Percentiles rank a stretch among this genome's conserved stretches.
phyloP scores from a whole-genome alignment of 2,888 invertebrate genomes.

The Epirrhoe tristata region DNA sequence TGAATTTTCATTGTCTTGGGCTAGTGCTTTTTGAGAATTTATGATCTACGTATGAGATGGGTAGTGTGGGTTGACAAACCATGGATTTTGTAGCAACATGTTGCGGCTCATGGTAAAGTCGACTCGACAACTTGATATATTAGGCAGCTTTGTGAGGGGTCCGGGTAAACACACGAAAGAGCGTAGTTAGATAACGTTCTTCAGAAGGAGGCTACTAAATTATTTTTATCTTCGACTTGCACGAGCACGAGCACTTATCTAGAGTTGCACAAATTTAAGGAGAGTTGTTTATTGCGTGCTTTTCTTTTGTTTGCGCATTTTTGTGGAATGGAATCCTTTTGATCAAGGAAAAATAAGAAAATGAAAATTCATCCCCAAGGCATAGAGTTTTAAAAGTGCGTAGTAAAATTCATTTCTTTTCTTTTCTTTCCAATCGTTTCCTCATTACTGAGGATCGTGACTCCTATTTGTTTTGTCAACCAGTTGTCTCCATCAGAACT shows the following conservation, averaged over 20 bases:
- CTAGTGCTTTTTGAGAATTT: slow-evolving; percentile 47
- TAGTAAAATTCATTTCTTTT: not conserved
- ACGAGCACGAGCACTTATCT: slow-evolving; percentile 60
- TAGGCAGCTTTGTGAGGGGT: slow-evolving; percentile 72
- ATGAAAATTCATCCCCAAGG: not conserved
- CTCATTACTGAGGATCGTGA: no score
- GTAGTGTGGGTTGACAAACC: slow-evolving; percentile 71
- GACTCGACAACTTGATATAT: slow-evolving; percentile 79
- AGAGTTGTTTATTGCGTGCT: slow-evolving; percentile 39
- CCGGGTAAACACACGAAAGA: slow-evolving; percentile 70
- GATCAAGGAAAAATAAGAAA: not conserved
- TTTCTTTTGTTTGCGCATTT: not conserved
- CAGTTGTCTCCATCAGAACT: no score
- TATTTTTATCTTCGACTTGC: slow-evolving; percentile 72
- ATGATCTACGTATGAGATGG: slow-evolving; percentile 56
- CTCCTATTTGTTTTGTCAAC: no score
- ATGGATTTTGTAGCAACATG: slow-evolving; percentile 67
- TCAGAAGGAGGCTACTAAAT: slow-evolving; percentile 67
- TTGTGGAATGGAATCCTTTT: not conserved
- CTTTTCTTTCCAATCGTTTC: no score
- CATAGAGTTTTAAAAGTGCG: not conserved
- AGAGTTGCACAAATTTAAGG: slow-evolving; percentile 47
- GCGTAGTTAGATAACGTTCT: slow-evolving; percentile 65
- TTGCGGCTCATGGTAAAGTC: slow-evolving; percentile 66
- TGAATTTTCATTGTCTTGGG: slow-evolving; percentile 41